A percentile compares a stretch with the other conserved stretches of the same genome.
phyloP scores from a whole-genome alignment of 2,888 invertebrate species.

The Drosophila neonasuta region DNA sequence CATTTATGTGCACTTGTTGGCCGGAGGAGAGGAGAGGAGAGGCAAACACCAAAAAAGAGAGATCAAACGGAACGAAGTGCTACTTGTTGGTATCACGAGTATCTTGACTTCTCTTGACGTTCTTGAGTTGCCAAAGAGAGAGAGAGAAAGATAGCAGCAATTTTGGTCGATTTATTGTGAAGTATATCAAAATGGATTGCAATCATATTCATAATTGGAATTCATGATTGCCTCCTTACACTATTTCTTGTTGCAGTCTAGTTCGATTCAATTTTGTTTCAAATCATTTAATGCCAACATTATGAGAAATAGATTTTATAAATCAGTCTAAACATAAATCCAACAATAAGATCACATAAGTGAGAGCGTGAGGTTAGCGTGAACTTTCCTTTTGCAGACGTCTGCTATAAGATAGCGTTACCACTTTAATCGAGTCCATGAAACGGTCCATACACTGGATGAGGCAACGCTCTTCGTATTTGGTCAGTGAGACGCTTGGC shows the following conservation, averaged over 20 bases:
- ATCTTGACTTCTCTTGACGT: constrained; percentile 1
- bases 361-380: background rate
- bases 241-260: too few species aligned
- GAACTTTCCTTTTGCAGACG: constrained; percentile 19
- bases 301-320: background rate
- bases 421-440: constrained; percentile 44
- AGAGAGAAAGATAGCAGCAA: background rate
- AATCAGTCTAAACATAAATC: background rate
- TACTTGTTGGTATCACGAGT: constrained; percentile 15
- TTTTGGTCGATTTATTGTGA: background rate
- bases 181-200: too few species aligned
- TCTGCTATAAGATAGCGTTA: constrained; percentile 34
- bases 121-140: background rate
- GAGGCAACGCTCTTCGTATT: constrained; percentile 34
- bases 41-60: background rate
- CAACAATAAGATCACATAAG: too few species aligned
- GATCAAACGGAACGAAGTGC: constrained; percentile 4
- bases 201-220: too few species aligned
- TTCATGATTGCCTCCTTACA: too few species aligned
- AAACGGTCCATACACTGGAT: constrained; percentile 47
- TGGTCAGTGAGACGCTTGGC: constrained; percentile 27
- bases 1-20: constrained; percentile 31
- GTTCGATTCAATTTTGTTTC: background rate
- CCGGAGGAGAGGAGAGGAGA: background rate
- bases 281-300: background rate